Percentiles rank a stretch among this genome's conserved stretches.
These are phyloP conservation scores for Stichopus chloronotus DNA, from an alignment of 35 echinoderm and acorn worm species.

Conservation along the genomic window DNA sequence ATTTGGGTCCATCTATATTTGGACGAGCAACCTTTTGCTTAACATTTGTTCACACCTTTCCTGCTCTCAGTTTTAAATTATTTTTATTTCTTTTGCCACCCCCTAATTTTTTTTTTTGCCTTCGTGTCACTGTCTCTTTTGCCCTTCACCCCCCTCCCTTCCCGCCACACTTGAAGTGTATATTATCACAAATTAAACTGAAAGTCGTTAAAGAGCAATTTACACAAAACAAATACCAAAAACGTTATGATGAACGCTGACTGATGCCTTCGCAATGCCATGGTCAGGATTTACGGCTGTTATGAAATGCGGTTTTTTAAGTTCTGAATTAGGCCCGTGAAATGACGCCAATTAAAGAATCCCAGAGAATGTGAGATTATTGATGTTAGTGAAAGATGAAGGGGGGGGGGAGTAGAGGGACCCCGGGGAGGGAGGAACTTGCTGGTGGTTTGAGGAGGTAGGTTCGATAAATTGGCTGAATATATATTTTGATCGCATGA, in stretches of 20 bases:
- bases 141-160: background rate
- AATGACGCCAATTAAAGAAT: background rate
- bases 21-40: slow-evolving; percentile 14
- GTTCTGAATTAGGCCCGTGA: background rate
- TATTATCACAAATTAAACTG: background rate
- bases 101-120: background rate
- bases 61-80: background rate
- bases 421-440: no score
- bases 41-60: slow-evolving; percentile 19
- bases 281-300: slow-evolving; percentile 21
- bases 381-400: background rate
- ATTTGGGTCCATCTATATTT: background rate
- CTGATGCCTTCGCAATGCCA: background rate
- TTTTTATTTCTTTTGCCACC: background rate
- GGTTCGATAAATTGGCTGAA: no score
- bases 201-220: slow-evolving; percentile 11
- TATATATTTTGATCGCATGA: no score
- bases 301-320: background rate
- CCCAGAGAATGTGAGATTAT: background rate
- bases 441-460: no score
- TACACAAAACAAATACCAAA: slow-evolving; percentile 39
- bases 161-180: background rate
- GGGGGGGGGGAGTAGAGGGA: background rate
- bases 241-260: background rate
- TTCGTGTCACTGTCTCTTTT: background rate